phyloP scores from a whole-genome alignment of 2,797 vertebrate species.

The Brotula barbata region DNA sequence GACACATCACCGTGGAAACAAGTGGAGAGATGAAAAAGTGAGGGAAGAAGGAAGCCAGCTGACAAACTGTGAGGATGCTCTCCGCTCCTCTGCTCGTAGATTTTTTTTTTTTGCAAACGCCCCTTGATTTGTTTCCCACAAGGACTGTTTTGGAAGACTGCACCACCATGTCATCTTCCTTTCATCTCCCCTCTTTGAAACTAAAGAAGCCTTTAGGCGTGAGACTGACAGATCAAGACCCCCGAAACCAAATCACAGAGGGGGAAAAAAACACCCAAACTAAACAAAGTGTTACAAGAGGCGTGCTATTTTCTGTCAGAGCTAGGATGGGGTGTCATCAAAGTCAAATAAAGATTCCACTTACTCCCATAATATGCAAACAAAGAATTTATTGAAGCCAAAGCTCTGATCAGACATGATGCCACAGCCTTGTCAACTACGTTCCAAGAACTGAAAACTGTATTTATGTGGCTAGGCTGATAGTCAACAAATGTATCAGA shows the following conservation, averaged over 20 bases:
- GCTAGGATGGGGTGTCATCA: not conserved
- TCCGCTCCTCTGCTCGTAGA: slow-evolving; percentile 49
- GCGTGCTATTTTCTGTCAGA: slow-evolving; percentile 23
- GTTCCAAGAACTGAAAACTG: not conserved
- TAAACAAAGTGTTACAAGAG: slow-evolving; percentile 8
- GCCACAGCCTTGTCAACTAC: not conserved
- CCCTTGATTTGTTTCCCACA: slow-evolving; percentile 59
- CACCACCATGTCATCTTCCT: slow-evolving; percentile 50
- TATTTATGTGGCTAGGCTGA: slow-evolving; percentile 1
- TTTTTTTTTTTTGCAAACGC: slow-evolving; percentile 48
- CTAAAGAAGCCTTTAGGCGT: slow-evolving; percentile 53
- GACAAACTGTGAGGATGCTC: slow-evolving; percentile 37
- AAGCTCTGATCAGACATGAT: not conserved
- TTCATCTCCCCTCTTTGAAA: slow-evolving; percentile 61
- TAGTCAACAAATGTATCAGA: not conserved
- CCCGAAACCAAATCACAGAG: slow-evolving; percentile 37
- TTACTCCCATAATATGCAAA: too few species aligned
- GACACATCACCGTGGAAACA: slow-evolving; percentile 56
- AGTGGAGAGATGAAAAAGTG: slow-evolving; percentile 50
- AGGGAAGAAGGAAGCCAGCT: slow-evolving; percentile 38
- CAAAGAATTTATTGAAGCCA: not conserved
- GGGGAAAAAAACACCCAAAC: slow-evolving; percentile 33
- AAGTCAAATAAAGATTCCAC: too few species aligned
- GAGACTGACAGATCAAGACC: slow-evolving; percentile 47
- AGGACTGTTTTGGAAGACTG: slow-evolving; percentile 53